Evolutionary conservation across 2,113 vertebrate genomes (phyloP), one percentile per base, ranked within the genome.

Genomic region (Dicrurus megarhynchus): DNA sequence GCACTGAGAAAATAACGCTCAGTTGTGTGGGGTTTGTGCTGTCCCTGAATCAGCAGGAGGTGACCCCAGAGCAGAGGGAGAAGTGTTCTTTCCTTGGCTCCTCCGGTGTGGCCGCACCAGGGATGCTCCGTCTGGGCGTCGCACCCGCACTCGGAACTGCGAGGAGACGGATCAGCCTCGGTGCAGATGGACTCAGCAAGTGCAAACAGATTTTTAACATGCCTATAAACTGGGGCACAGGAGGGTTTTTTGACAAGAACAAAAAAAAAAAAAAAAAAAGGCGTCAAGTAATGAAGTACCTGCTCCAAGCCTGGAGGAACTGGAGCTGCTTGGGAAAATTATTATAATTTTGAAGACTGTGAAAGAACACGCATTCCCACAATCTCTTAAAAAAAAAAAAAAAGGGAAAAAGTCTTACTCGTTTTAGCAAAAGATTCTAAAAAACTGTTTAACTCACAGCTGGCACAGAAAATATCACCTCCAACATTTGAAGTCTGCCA

Each of bases 161-260:
- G 2, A 84, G 79, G 90, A 93, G 74, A 69, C 1, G 3, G 79
- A 80, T 17, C 90, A 89, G 87, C 61, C 52, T 76, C 18, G 0
- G 53, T 89, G 87, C 84, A 94, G 94, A 89, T 91, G 94, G 91
- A 93, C 93, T 50, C 89, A 23, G 55, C 59, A 88, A 95, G 91
- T 55, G 87, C 95, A 94, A 95, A 88, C 81, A 90, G 84, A 84
- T 94, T 94, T 96, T 93, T 47, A 82, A 77, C 75, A n/a, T 39
- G 84, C 17, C 2, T 75, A 57, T 69, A 83, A 91, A 84, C 59
- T 44, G 83, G 77, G 87, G n/a, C 89, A 93, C 49, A 30, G 49
- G 90, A 88, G 82, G 53, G 30, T 15, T 91, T 95, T 92, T 84
- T 89, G 44, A 89, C 53, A 91, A 82, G 32, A 86, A 85, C 13